Evolutionary conservation across 1,140 invertebrate genomes (phyloP), one percentile per base, ranked within the genome.

Genomic region (Pemphigus obesinymphae): DNA sequence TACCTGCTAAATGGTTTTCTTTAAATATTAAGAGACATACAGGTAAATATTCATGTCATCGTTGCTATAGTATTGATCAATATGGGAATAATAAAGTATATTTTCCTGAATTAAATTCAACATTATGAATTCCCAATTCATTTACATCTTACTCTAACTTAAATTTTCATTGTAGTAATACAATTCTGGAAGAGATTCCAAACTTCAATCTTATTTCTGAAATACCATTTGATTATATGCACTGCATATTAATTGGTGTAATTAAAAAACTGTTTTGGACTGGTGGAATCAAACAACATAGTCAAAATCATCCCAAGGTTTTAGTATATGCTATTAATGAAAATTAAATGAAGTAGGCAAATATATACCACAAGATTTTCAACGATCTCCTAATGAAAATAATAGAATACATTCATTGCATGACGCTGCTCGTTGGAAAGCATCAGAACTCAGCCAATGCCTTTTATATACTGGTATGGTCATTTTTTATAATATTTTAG

Each of bases 201-300:
- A 73, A 73, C 0, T 73, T 73, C 11, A 20, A 73, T 73, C n/a
- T 73, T n/a, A 13, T 73, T 73, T 34, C 17, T n/a, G 23, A 13
- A 7, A 26, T 73, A n/a, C 70, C 40, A 26, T 73, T 73, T 26
- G 40, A 73, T 73, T 73, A 73, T n/a, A 73, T 73, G 70, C 37
- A 73, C 23, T 43, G 17, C 7, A 73, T 73, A 10, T 48, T 20
- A 6, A 45, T 73, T 26, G 40, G 70, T 1, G 70, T 73, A 26
- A 73, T 37, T 20, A 73, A 73, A 43, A 73, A 73, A 7, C n/a
- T 73, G 50, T 53, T 40, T 26, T 73, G 11, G 43, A 48, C 23
- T 40, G 13, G 23, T 73, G 70, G 70, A 43, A 40, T 34, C 7
- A 40, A 45, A 48, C 40, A 10, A 45, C 31, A 43, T 7, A 26